phyloP scores from a whole-genome alignment of 92 coral and sea anemone species.

The Phenganax stokvisi region DNA sequence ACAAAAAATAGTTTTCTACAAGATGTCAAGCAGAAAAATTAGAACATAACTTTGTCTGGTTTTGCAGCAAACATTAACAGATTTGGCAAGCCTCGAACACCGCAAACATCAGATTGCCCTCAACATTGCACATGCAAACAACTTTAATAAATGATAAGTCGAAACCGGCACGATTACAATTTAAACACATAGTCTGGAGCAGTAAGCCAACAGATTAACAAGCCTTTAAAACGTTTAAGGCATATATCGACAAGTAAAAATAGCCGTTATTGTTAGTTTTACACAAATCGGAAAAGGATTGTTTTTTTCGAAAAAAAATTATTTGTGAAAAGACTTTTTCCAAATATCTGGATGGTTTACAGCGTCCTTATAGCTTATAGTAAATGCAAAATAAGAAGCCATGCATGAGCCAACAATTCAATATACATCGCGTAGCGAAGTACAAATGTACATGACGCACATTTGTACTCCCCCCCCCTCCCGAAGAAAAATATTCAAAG shows the following conservation, averaged over 20 bases:
- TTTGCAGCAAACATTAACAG: neutral
- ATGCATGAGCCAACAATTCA: neutral
- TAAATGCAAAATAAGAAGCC: neutral
- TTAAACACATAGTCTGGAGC: neutral
- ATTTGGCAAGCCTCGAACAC: constrained; percentile 23
- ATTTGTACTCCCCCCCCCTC: no score
- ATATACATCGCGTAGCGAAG: neutral
- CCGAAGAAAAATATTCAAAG: no score
- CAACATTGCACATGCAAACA: neutral
- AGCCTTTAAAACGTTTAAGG: no score
- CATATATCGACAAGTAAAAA: no score
- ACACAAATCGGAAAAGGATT: no score
- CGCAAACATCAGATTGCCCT: constrained; percentile 18
- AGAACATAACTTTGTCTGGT: neutral
- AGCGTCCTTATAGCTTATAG: neutral
- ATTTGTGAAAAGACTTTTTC: neutral
- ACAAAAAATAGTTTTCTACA: no score
- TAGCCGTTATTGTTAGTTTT: no score
- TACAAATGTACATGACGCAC: neutral
- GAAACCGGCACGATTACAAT: neutral
- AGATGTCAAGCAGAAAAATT: no score
- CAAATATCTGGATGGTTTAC: neutral
- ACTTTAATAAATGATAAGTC: constrained; percentile 6
- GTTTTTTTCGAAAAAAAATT: neutral
- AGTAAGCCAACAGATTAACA: neutral